phyloP scores from a whole-genome alignment of 2,113 vertebrate genomes.

The Meles meles region DNA sequence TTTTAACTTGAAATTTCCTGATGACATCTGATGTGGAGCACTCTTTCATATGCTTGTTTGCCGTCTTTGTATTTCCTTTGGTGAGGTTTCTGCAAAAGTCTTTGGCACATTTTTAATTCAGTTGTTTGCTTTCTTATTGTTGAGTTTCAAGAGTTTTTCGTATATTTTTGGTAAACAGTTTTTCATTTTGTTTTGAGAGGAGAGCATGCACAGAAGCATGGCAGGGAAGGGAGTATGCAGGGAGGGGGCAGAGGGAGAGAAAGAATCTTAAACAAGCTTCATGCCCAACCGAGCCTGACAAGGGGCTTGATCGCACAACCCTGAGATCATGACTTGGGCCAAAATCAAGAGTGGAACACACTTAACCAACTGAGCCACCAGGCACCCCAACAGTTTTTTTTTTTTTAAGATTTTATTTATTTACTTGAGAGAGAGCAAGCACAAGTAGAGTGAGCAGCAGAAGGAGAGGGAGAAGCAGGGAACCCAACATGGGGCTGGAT shows the following conservation, averaged over 20 bases:
- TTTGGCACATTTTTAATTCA: not conserved
- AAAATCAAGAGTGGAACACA: not conserved
- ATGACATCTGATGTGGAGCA: not conserved
- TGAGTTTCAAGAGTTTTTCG: not conserved
- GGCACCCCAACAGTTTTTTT: not conserved
- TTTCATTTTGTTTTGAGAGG: not conserved
- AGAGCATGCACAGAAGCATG: not conserved
- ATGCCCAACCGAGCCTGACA: not conserved
- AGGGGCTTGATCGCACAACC: not conserved
- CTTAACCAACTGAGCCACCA: not conserved
- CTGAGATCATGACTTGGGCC: not conserved
- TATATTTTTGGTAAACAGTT: not conserved
- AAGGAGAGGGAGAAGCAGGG: too few relatives aligned
- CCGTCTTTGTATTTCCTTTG: not conserved
- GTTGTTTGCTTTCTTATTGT: not conserved
- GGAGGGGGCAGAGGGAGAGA: not conserved
- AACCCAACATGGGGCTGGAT: not conserved
- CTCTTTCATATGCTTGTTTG: too few relatives aligned
- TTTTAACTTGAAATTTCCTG: not conserved
- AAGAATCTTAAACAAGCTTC: not conserved
- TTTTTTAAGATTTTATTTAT: too few relatives aligned
- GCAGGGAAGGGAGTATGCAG: not conserved
- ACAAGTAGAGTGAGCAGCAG: too few relatives aligned
- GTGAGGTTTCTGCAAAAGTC: not conserved
- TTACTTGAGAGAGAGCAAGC: too few relatives aligned